phyloP scores from a whole-genome alignment of 2,888 invertebrate genomes.

The Sphinx pinastri region DNA sequence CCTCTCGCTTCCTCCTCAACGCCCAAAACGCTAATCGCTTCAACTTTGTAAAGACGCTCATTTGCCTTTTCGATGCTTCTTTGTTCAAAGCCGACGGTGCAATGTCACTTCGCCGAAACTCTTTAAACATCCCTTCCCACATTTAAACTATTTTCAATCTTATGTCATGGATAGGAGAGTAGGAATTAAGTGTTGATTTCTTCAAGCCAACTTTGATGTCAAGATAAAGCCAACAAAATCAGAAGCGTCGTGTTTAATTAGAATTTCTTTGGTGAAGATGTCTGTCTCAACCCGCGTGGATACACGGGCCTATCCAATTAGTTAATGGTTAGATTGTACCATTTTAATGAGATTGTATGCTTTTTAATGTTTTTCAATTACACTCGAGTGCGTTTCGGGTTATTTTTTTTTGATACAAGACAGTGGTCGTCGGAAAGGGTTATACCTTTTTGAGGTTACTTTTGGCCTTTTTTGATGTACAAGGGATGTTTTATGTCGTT shows the following conservation, averaged over 20 bases:
- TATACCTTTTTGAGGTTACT: not conserved
- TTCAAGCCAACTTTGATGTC: conserved; percentile 48
- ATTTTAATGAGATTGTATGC: conserved; percentile 68
- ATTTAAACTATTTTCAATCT: conserved; percentile 42
- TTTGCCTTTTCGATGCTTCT: conserved; percentile 68
- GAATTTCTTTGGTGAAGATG: conserved; percentile 29
- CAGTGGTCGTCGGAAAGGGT: not conserved
- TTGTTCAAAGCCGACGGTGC: conserved; percentile 49
- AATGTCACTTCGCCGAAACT: conserved; percentile 33
- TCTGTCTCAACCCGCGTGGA: conserved; percentile 30
- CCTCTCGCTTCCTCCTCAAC: conserved; percentile 42
- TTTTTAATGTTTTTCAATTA: conserved; percentile 28
- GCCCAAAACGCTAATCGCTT: conserved; percentile 67
- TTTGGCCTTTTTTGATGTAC: not conserved
- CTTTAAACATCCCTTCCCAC: conserved; percentile 25
- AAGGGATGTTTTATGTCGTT: conserved; percentile 7
- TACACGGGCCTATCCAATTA: conserved; percentile 55
- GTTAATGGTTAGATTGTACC: conserved; percentile 69
- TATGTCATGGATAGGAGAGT: conserved; percentile 43
- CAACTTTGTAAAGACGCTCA: conserved; percentile 68
- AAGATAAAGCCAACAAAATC: conserved; percentile 28
- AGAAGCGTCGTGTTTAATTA: conserved; percentile 29
- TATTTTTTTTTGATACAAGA: conserved; percentile 15
- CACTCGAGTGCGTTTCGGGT: conserved; percentile 15
- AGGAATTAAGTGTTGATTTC: conserved; percentile 40